Base-by-base conservation (phyloP, 2,888 invertebrate species). In the Oithona nana region DNA sequence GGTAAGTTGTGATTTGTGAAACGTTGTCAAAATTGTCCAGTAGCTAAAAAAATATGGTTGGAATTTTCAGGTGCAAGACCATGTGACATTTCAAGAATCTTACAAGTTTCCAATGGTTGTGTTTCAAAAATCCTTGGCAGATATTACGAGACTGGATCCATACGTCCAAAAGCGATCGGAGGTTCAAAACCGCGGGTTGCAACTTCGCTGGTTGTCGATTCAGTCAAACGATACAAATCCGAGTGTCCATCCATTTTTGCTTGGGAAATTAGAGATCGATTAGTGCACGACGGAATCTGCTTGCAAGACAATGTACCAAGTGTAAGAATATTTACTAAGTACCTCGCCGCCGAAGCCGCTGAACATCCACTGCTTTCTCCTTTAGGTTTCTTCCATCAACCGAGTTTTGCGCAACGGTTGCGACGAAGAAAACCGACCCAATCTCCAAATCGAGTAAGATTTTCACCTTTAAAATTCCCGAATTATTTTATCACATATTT, bases 41-140 rank as follows among this genome's bases (percentile, higher is more conserved):
- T n/a, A n/a, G n/a, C n/a, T n/a, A n/a, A n/a, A n/a, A n/a, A n/a
- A n/a, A n/a, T n/a, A n/a, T n/a, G n/a, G n/a, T n/a, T n/a, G n/a
- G n/a, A n/a, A n/a, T n/a, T n/a, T n/a, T 86, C 86, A 50, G 92
- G 92, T 29, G 94, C 94, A 31, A 77, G 97, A 68, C 97, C 97
- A 50, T 97, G 97, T 76, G 97, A 98, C 78, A 98, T 98, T 75
- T 94, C 93, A 67, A 79, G 95, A 66, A 93, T 94, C 71, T 82
- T 97, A 66, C 95, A 95, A 77, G 95, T 97, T 70, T 93, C 93
- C 74, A 97, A 97, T 75, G 95, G 95, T 71, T 97, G 92, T 77
- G 93, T 97, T 70, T 90, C 92, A 72, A 97, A 97, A 79, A 97
- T 97, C 70, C 82, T 97, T 68, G 94, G 94, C 76, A 88, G 89